phyloP scores from a whole-genome alignment of 2,888 invertebrate species.

The Drosophila trichaetosa region DNA sequence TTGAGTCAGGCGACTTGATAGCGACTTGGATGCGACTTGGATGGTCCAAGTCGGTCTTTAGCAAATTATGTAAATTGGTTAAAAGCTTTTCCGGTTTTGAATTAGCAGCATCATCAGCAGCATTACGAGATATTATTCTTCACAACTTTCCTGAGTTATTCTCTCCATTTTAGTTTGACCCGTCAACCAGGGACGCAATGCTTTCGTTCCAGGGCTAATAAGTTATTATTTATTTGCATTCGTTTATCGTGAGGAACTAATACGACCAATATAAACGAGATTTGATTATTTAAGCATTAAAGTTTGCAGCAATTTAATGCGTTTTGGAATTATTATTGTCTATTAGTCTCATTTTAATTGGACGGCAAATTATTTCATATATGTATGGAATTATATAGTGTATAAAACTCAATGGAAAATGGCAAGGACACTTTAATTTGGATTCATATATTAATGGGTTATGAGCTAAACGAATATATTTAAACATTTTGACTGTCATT shows the following conservation, averaged over 20 bases:
- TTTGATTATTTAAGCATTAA: not conserved
- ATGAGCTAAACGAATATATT: not conserved
- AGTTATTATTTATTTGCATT: not conserved
- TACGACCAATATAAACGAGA: not conserved
- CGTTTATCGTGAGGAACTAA: not conserved
- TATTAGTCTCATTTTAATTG: not conserved
- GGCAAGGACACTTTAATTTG: not conserved
- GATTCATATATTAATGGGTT: not conserved
- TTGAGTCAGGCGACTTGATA: slow-evolving; percentile 35
- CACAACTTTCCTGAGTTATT: slow-evolving; percentile 52
- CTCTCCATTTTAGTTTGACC: slow-evolving; percentile 41
- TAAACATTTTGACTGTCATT: not conserved
- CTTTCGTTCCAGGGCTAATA: not conserved
- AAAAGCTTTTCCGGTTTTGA: slow-evolving; percentile 83
- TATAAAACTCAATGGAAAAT: not conserved
- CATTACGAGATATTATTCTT: slow-evolving; percentile 63
- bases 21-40: slow-evolving; percentile 19
- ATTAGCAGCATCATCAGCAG: slow-evolving; percentile 79
- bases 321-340: not conserved
- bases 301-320: not conserved
- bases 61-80: slow-evolving; percentile 83
- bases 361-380: not conserved
- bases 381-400: not conserved
- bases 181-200: not conserved
- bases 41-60: slow-evolving; percentile 51